phyloP scores from a whole-genome alignment of 2,888 invertebrate species.

The Epinotia nisella region DNA sequence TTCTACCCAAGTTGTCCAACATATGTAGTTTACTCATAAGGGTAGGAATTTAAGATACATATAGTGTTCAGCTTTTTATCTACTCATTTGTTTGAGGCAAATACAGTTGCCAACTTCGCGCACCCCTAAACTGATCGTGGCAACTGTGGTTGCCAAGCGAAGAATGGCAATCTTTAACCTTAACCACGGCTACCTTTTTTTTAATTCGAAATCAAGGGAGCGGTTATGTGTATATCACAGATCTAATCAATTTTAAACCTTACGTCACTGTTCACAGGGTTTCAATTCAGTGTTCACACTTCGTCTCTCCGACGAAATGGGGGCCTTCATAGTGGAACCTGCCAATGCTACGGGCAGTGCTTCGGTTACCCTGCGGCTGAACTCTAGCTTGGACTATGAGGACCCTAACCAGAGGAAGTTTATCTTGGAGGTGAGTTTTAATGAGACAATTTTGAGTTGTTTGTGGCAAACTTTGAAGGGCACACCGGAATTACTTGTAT shows the following conservation, averaged over 20 bases:
- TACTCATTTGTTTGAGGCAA: no score
- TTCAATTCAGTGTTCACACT: constrained; percentile 93
- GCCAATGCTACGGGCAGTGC: constrained; percentile 91
- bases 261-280: constrained; percentile 84
- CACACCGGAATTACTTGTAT: no score
- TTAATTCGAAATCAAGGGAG: no score
- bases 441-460: neutral
- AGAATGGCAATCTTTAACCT: no score
- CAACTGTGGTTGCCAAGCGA: no score
- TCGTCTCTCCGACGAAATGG: constrained; percentile 91
- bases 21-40: neutral
- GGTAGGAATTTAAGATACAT: no score
- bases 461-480: no score
- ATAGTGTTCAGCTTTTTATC: no score
- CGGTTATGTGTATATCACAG: neutral
- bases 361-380: constrained; percentile 91
- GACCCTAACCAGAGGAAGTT: constrained; percentile 96
- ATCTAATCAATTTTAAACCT: neutral
- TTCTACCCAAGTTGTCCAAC: neutral
- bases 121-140: no score
- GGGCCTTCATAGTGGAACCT: constrained; percentile 93
- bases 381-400: constrained; percentile 94
- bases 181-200: no score
- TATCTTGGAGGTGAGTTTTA: constrained; percentile 88
- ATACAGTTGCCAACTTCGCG: no score